Conservation (phyloP, 1,140 invertebrate genomes). For the Lasioglossum albipes region DNA sequence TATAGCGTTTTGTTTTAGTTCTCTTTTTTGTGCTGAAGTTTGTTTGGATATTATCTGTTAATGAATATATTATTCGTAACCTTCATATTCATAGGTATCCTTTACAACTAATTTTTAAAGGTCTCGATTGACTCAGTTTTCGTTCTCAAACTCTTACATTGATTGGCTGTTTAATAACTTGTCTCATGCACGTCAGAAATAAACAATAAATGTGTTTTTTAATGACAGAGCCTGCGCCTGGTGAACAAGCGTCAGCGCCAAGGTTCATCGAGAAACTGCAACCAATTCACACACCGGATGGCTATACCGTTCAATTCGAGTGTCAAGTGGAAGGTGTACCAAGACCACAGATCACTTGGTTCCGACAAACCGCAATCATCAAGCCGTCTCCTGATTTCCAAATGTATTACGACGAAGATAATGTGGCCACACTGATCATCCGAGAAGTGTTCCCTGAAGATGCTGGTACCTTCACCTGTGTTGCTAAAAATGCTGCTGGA, state of each 20-base stretch:
- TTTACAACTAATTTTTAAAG: no score
- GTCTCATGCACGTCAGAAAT: no score
- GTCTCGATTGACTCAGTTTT: no score
- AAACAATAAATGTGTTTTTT: constrained; percentile 51
- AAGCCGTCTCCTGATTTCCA: constrained; percentile 94
- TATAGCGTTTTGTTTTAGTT: no score
- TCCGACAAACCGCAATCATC: constrained; percentile 94
- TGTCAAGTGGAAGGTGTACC: constrained; percentile 94
- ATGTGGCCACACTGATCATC: constrained; percentile 95
- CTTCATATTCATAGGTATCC: no score
- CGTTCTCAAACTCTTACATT: no score
- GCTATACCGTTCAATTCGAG: constrained; percentile 93
- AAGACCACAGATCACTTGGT: constrained; percentile 96
- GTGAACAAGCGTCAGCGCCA: constrained; percentile 89
- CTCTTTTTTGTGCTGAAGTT: no score
- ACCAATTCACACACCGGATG: constrained; percentile 90
- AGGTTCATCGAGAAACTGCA: constrained; percentile 92
- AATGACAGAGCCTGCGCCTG: constrained; percentile 86
- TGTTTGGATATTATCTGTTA: no score
- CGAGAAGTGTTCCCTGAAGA: constrained; percentile 98
- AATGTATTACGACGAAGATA: constrained; percentile 95
- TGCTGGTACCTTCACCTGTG: constrained; percentile 96
- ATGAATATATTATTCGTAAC: no score
- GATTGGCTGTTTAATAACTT: no score
- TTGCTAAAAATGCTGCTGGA: constrained; percentile 96